Evolutionary conservation across 2,797 vertebrate genomes (phyloP).

Genomic region (Muscicapa striata): DNA sequence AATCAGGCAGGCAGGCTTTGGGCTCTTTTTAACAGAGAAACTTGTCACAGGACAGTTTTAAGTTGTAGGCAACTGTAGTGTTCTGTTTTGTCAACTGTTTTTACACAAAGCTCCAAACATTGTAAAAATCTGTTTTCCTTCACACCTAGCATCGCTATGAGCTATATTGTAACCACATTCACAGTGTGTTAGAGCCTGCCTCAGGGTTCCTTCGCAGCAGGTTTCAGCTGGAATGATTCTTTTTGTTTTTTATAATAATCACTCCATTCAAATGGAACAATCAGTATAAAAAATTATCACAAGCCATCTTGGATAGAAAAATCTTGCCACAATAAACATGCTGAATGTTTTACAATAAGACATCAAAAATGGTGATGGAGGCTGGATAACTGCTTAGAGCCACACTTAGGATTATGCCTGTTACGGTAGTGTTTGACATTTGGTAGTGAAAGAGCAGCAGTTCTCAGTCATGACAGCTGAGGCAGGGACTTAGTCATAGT

Average conservation of each 20-base stretch:
- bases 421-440: neutral
- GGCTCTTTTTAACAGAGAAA: constrained; percentile 2
- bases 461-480: neutral
- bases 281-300: constrained; percentile 17
- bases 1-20: neutral
- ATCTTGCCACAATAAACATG: constrained; percentile 1
- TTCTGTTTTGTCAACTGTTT: constrained; percentile 66
- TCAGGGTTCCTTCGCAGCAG: constrained; percentile 47
- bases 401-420: neutral
- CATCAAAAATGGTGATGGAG: neutral
- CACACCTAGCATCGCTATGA: constrained; percentile 59
- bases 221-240: constrained; percentile 62
- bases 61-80: constrained; percentile 32
- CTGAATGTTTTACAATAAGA: constrained; percentile 5
- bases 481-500: neutral
- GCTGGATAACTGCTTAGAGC: neutral
- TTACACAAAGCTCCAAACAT: constrained; percentile 49
- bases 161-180: constrained; percentile 60
- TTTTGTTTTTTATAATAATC: constrained; percentile 40
- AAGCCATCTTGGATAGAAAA: constrained; percentile 12
- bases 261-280: constrained; percentile 31
- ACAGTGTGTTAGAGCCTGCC: constrained; percentile 58
- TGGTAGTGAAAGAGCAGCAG: neutral
- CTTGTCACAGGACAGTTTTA: constrained; percentile 44
- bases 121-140: constrained; percentile 67